These are phyloP conservation scores for Leptinotarsa juncta DNA, from an alignment of 2,888 invertebrate genomes.

Conservation along the genomic window DNA sequence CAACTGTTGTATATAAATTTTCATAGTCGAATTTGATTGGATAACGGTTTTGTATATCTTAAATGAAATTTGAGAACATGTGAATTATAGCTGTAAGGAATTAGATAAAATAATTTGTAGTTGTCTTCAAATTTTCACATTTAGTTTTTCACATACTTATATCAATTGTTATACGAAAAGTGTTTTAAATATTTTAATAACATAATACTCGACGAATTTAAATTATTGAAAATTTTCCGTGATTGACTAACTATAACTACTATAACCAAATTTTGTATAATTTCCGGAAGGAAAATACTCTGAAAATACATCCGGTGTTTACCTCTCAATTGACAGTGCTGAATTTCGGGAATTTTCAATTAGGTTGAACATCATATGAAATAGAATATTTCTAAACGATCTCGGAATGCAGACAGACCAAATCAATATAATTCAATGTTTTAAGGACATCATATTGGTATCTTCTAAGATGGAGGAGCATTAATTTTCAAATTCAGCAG, in stretches of 20 bases:
- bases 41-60: slow-evolving; percentile 38
- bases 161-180: slow-evolving; percentile 45
- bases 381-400: too few species aligned
- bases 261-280: background rate
- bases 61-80: slow-evolving; percentile 25
- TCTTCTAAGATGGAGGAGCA: too few species aligned
- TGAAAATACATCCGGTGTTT: background rate
- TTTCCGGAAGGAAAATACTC: background rate
- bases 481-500: too few species aligned
- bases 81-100: slow-evolving; percentile 43
- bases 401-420: too few species aligned
- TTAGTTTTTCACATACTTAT: slow-evolving; percentile 51
- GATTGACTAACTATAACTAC: slow-evolving; percentile 5
- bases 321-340: background rate
- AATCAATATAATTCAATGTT: too few species aligned
- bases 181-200: slow-evolving; percentile 42
- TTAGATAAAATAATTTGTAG: slow-evolving; percentile 49
- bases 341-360: too few species aligned
- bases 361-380: too few species aligned
- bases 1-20: slow-evolving; percentile 44
- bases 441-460: too few species aligned
- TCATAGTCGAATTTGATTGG: slow-evolving; percentile 40
- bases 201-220: slow-evolving; percentile 32
- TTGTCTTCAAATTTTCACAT: slow-evolving; percentile 48
- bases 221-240: slow-evolving; percentile 24